These are phyloP conservation scores for Salpingus planirostris DNA, from an alignment of 2,888 invertebrate genomes.

Conservation along the genomic window DNA sequence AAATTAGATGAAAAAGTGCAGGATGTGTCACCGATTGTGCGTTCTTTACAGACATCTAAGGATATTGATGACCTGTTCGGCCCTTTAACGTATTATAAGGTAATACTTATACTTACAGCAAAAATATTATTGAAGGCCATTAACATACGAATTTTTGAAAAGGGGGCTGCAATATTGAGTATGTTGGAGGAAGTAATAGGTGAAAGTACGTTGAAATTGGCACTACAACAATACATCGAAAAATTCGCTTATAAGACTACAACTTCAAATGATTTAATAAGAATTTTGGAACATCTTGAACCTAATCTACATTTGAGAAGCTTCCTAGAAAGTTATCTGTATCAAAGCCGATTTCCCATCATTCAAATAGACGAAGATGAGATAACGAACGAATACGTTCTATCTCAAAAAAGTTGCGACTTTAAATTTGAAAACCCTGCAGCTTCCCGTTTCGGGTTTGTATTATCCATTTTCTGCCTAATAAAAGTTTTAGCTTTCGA, in stretches of 20 bases:
- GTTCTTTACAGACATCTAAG: too few relatives aligned
- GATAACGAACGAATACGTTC: constrained; percentile 41
- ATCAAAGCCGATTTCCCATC: constrained; percentile 76
- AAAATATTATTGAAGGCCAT: too few relatives aligned
- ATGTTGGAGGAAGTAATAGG: constrained; percentile 78
- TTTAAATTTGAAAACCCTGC: constrained; percentile 47
- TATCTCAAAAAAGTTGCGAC: constrained; percentile 65
- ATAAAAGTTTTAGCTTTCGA: neutral
- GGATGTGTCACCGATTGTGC: too few relatives aligned
- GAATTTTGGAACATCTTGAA: constrained; percentile 49
- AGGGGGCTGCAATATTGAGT: constrained; percentile 68
- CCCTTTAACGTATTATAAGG: constrained; percentile 16
- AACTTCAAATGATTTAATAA: constrained; percentile 65
- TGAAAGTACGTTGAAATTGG: constrained; percentile 56
- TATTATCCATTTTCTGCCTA: constrained; percentile 1
- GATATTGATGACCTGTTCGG: constrained; percentile 13
- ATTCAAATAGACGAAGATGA: constrained; percentile 48
- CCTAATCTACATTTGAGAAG: constrained; percentile 45
- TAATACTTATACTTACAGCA: too few relatives aligned
- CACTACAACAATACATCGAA: constrained; percentile 61
- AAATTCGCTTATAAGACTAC: constrained; percentile 62
- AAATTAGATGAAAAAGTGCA: too few relatives aligned
- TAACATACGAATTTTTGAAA: too few relatives aligned
- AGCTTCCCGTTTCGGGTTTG: constrained; percentile 37
- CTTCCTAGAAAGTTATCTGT: constrained; percentile 76